Conservation (phyloP, 2,888 invertebrate genomes). For the Lordiphosa fenestrarum region DNA sequence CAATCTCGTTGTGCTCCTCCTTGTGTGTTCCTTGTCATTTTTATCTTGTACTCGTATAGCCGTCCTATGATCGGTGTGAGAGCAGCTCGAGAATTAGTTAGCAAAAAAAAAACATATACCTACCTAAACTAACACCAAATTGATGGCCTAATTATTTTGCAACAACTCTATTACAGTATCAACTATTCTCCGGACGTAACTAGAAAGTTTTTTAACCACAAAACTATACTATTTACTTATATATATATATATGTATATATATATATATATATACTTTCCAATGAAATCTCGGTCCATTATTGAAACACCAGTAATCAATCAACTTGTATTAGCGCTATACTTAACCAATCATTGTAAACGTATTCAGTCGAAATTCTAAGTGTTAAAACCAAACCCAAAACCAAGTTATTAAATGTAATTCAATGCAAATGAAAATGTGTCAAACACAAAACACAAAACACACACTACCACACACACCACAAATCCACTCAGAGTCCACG, state of each 20-base stretch:
- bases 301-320: conserved; percentile 63
- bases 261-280: conserved; percentile 58
- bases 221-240: background rate
- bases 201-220: conserved; percentile 75
- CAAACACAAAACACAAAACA: conserved; percentile 11
- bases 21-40: conserved; percentile 3
- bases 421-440: conserved; percentile 21
- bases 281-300: conserved; percentile 71
- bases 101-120: background rate
- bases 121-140: conserved; percentile 33
- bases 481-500: conserved; percentile 12
- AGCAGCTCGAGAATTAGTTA: conserved; percentile 3
- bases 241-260: conserved; percentile 22
- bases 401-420: conserved; percentile 25
- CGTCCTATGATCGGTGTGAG: conserved; percentile 17
- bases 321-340: conserved; percentile 55
- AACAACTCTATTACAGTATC: conserved; percentile 83
- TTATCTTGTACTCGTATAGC: conserved; percentile 11
- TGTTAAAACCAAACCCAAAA: conserved; percentile 58
- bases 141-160: conserved; percentile 72
- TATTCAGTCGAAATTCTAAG: conserved; percentile 47
- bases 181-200: conserved; percentile 85
- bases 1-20: conserved; percentile 11
- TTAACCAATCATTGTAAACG: conserved; percentile 19
- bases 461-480: conserved; percentile 8